A percentile compares a stretch with the other conserved stretches of the same genome.
Conservation (phyloP, 2,888 invertebrate species). For the Pyrocoelia pectoralis region DNA sequence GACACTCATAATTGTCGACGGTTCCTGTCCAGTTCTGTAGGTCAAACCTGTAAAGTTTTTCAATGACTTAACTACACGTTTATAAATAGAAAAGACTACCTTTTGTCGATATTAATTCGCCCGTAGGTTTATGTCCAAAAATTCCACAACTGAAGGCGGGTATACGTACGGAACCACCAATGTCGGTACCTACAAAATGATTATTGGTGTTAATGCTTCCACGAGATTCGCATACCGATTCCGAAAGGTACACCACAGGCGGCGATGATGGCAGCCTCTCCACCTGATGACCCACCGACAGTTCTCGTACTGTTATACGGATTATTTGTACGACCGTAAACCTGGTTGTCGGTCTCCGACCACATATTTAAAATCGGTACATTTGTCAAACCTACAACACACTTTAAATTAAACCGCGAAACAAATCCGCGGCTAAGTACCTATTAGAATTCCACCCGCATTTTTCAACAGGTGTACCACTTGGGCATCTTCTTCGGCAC, state of each 20-base stretch:
- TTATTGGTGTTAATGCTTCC: too few relatives aligned
- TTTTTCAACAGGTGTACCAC: constrained; percentile 74
- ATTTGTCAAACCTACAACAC: constrained; percentile 71
- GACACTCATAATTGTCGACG: constrained; percentile 80
- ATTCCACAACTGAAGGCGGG: constrained; percentile 91
- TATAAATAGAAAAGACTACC: constrained; percentile 51
- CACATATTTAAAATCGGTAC: constrained; percentile 94
- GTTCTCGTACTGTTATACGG: constrained; percentile 88
- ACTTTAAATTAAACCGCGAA: constrained; percentile 68
- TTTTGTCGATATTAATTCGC: constrained; percentile 57
- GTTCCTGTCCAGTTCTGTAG: constrained; percentile 71
- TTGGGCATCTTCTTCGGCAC: constrained; percentile 79
- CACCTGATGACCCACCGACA: constrained; percentile 93
- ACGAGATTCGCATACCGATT: constrained; percentile 61
- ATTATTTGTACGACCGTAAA: constrained; percentile 90
- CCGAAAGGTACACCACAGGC: constrained; percentile 85
- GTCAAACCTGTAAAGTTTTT: constrained; percentile 72
- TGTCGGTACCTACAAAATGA: constrained; percentile 80
- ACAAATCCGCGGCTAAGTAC: too few relatives aligned
- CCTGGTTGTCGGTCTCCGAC: constrained; percentile 86
- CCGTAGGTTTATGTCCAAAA: constrained; percentile 83
- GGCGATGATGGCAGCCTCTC: constrained; percentile 79
- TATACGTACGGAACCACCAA: constrained; percentile 96
- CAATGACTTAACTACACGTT: not conserved
- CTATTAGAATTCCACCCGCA: constrained; percentile 81